These are phyloP conservation scores for Rachycentron canadum DNA, from an alignment of 2,797 vertebrate species.

Conservation along the genomic window DNA sequence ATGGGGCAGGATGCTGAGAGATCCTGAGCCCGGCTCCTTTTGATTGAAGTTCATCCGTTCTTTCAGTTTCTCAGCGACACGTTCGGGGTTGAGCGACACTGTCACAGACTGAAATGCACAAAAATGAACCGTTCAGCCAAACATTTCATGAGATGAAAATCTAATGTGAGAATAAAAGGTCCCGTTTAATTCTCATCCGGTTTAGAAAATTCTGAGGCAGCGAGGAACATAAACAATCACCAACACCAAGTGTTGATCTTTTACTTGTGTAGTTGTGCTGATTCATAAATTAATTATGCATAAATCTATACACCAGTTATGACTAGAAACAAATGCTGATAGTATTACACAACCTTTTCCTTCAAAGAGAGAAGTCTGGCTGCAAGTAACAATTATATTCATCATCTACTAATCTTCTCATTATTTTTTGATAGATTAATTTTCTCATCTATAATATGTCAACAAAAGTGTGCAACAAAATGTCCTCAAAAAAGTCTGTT, in stretches of 20 bases:
- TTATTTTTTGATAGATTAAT: neutral
- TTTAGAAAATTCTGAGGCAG: too few relatives aligned
- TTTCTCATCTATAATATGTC: too few relatives aligned
- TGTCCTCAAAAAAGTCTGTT: too few relatives aligned
- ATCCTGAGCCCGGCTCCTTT: constrained; percentile 14
- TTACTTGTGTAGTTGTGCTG: too few relatives aligned
- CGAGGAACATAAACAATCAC: too few relatives aligned
- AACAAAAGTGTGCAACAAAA: too few relatives aligned
- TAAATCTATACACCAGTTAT: neutral
- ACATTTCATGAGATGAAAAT: neutral
- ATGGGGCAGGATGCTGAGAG: constrained; percentile 16
- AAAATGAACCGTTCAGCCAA: too few relatives aligned
- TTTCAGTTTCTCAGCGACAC: constrained; percentile 1
- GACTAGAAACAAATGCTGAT: neutral
- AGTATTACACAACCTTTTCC: neutral
- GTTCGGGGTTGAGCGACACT: neutral
- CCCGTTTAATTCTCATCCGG: too few relatives aligned
- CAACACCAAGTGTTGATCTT: too few relatives aligned
- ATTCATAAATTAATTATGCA: too few relatives aligned
- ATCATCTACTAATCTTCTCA: neutral
- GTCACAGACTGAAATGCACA: neutral
- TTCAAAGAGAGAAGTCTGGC: neutral
- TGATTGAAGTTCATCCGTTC: constrained; percentile 28
- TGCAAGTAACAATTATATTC: neutral
- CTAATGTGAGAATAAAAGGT: neutral